phyloP scores from a whole-genome alignment of 2,797 vertebrate genomes.

The Melanotaenia boesemani region DNA sequence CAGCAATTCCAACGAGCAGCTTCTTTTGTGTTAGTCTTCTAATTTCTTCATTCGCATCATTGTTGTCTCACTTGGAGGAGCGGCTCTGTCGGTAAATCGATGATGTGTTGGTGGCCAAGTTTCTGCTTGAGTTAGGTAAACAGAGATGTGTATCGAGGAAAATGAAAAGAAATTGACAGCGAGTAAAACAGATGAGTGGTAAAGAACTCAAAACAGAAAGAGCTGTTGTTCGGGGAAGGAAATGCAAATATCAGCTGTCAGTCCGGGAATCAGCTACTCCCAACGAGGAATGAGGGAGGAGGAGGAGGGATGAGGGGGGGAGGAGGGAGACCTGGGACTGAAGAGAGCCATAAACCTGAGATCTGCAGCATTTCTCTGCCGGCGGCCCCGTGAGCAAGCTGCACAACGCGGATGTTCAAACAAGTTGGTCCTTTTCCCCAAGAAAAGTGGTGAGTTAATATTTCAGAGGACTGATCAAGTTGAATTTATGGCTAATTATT shows the following conservation, averaged over 20 bases:
- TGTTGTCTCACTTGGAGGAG: background rate
- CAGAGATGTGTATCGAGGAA: background rate
- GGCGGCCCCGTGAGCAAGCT: constrained; percentile 10
- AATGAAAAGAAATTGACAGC: background rate
- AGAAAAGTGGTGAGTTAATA: constrained; percentile 42
- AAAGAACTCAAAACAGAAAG: constrained; percentile 13
- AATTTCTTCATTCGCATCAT: background rate
- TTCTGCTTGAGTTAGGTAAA: background rate
- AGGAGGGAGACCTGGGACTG: constrained; percentile 12
- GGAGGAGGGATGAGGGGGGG: constrained; percentile 4
- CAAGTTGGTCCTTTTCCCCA: background rate
- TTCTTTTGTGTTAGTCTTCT: background rate
- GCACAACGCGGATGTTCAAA: constrained; percentile 7
- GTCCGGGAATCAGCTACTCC: constrained; percentile 49
- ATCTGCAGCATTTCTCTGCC: constrained; percentile 28
- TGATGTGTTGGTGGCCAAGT: background rate
- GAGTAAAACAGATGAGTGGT: background rate
- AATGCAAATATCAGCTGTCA: constrained; percentile 23
- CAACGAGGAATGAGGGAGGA: background rate
- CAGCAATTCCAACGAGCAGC: background rate
- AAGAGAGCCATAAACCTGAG: constrained; percentile 41
- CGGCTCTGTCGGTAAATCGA: background rate
- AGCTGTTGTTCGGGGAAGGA: constrained; percentile 59
- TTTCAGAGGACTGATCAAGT: background rate
- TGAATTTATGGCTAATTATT: background rate